These are phyloP conservation scores for Amphipyra berbera DNA, from an alignment of 2,888 invertebrate genomes.

Conservation along the genomic window DNA sequence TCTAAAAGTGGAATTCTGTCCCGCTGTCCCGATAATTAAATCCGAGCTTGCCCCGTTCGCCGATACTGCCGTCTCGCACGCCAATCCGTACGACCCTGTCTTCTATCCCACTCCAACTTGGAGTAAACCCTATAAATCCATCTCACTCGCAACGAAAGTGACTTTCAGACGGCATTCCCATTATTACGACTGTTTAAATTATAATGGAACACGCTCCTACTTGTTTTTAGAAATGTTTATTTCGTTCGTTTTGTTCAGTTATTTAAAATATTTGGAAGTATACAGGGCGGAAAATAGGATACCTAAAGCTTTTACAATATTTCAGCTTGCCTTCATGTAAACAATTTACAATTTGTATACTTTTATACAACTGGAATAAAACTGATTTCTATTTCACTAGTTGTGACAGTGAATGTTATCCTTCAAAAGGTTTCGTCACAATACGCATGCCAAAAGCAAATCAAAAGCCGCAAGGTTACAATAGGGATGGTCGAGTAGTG, in stretches of 20 bases:
- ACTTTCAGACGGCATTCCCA: conserved; percentile 68
- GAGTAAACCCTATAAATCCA: conserved; percentile 19
- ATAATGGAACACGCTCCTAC: conserved; percentile 65
- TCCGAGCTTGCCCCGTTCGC: conserved; percentile 51
- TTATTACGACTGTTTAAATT: conserved; percentile 66
- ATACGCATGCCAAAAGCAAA: too few relatives aligned
- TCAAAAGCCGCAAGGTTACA: background rate
- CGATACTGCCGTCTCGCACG: conserved; percentile 64
- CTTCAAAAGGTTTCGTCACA: too few relatives aligned
- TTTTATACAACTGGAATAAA: too few relatives aligned
- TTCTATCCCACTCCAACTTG: conserved; percentile 44
- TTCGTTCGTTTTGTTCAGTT: conserved; percentile 18
- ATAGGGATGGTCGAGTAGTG: background rate
- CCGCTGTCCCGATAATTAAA: conserved; percentile 67
- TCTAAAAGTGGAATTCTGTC: conserved; percentile 61
- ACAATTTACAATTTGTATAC: too few relatives aligned
- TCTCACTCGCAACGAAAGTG: conserved; percentile 62
- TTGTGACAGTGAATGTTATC: too few relatives aligned
- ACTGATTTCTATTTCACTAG: too few relatives aligned
- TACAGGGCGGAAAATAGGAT: background rate
- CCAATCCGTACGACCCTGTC: conserved; percentile 64
- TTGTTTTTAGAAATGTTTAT: conserved; percentile 57
- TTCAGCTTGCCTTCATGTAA: too few relatives aligned
- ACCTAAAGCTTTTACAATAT: too few relatives aligned
- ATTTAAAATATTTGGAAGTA: conserved; percentile 3